phyloP scores from a whole-genome alignment of 1,140 invertebrate species.

The Trinorchestia longiramus region DNA sequence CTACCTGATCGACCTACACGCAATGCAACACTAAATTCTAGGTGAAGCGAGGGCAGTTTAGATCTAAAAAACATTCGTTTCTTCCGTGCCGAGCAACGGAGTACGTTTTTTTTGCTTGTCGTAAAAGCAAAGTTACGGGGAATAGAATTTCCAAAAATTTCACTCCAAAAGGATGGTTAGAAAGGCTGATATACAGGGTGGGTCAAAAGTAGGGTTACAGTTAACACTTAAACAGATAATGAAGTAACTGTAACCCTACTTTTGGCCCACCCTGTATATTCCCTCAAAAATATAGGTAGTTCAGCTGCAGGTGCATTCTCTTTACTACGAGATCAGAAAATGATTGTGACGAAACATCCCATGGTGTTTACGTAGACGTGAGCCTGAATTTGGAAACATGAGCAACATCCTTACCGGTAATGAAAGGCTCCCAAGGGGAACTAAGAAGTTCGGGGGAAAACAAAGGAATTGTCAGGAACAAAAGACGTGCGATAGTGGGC shows the following conservation, averaged over 20 bases:
- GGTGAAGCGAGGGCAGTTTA: no score
- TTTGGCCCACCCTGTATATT: no score
- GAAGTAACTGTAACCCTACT: no score
- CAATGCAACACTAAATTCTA: no score
- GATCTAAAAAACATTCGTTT: background rate
- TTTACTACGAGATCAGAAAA: background rate
- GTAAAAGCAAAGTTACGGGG: background rate
- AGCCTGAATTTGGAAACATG: background rate
- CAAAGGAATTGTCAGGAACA: conserved; percentile 30
- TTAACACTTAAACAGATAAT: no score
- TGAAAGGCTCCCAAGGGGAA: background rate
- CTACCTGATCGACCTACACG: no score
- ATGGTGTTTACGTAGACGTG: no score
- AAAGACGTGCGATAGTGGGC: conserved; percentile 18
- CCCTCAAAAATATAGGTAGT: no score
- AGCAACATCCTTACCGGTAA: background rate
- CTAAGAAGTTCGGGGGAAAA: background rate
- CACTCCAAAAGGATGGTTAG: background rate
- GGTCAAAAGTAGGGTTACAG: no score
- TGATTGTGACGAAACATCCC: background rate
- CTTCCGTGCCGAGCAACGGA: background rate
- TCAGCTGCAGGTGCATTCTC: no score
- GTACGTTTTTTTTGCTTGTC: background rate
- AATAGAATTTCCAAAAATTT: background rate
- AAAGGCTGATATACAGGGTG: background rate